A percentile compares a stretch with the other conserved stretches of the same genome.
Conservation (phyloP, 2,797 vertebrate genomes). For the Helostoma temminkii region DNA sequence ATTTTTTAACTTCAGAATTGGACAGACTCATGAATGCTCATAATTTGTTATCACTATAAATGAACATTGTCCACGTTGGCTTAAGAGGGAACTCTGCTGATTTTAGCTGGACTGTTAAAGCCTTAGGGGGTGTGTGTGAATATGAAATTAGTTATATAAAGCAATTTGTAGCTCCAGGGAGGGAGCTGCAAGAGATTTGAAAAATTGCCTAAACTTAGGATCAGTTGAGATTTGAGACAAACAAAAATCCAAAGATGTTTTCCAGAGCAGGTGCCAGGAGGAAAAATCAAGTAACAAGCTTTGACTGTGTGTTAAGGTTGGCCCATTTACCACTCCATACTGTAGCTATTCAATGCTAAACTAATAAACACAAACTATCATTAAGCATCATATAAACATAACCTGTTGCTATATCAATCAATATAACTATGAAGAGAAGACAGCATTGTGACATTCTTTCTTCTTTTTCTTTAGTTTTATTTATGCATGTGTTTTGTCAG, state of each 20-base stretch:
- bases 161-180: not conserved
- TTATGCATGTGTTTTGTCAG: no score
- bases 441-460: no score
- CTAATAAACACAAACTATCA: not conserved
- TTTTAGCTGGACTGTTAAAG: not conserved
- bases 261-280: not conserved
- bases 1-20: slow-evolving; percentile 1
- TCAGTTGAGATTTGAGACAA: not conserved
- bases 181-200: not conserved
- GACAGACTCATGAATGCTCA: not conserved
- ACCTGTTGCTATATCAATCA: not conserved
- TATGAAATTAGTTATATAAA: not conserved
- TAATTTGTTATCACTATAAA: not conserved
- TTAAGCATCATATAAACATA: not conserved
- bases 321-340: not conserved
- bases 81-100: not conserved
- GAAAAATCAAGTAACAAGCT: not conserved
- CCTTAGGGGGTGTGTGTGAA: not conserved
- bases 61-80: no score
- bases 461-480: no score
- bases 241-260: no score
- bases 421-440: not conserved
- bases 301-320: not conserved
- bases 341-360: not conserved
- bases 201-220: not conserved